Conservation (phyloP, 2,113 vertebrate species). For the Regulus satrapa region DNA sequence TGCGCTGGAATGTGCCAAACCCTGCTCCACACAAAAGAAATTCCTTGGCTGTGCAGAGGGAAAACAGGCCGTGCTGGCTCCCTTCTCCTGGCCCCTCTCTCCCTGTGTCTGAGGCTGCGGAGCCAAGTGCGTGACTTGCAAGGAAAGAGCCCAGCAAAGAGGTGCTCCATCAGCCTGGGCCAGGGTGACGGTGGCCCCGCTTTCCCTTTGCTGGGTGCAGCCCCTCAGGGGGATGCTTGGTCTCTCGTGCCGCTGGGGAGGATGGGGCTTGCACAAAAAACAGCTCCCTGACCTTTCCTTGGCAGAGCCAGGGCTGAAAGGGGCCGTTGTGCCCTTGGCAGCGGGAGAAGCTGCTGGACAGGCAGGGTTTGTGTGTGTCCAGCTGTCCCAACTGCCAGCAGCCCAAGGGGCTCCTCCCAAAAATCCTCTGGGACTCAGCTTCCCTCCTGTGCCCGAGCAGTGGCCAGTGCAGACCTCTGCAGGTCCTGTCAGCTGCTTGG, state of each 20-base stretch:
- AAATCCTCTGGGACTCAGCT: neutral
- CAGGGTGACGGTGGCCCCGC: rapidly evolving
- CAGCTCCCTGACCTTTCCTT: slow-evolving; percentile 26
- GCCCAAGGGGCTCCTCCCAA: neutral
- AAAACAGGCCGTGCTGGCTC: slow-evolving; percentile 18
- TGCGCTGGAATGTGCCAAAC: neutral
- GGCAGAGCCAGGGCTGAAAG: neutral
- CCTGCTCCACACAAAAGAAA: neutral
- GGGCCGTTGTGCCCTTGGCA: neutral
- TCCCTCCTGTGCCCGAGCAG: neutral
- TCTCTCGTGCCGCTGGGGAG: neutral
- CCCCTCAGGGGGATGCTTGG: neutral
- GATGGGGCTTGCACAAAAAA: neutral
- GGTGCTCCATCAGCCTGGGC: neutral
- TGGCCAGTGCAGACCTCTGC: neutral
- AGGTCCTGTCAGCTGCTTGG: rapidly evolving
- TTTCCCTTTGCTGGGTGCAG: neutral
- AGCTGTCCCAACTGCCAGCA: neutral
- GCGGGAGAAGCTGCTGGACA: neutral
- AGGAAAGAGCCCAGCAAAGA: neutral
- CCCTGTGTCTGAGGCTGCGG: neutral
- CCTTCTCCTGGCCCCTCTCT: neutral
- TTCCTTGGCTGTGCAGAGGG: neutral
- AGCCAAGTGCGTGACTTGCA: neutral
- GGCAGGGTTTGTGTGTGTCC: neutral